Evolutionary conservation across 2,797 vertebrate genomes (phyloP), one percentile per base, ranked within the genome.

Genomic region (Enteromius afrohamiltoni): DNA sequence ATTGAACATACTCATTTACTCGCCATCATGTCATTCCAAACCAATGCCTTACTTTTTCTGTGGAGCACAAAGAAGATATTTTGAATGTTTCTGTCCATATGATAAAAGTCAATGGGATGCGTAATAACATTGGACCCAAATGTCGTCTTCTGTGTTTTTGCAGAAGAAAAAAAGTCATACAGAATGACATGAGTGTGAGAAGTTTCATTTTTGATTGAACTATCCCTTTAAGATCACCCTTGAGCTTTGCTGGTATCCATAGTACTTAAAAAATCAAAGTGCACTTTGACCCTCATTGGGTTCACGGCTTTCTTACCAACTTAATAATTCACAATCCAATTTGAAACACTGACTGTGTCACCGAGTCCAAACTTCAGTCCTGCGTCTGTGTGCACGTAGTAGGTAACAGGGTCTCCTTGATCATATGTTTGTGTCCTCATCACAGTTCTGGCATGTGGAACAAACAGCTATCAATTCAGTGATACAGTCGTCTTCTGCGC

Each of bases 181-280:
- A 5, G 21, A 23, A 55, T 77, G 34, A 29, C 23, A 49, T 6
- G 60, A 49, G 6, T 10, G 60, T 65, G 77, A n/a, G 5, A 29
- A 29, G 49, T 31, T 29, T 49, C 1, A 9, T 34, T 65, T 78
- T 65, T 51, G 77, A 19, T n/a, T 51, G 26, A 78, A 34, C 45
- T 65, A 49, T 34, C 60, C 26, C 40, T 78, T 47, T 31, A 34
- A 53, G 6, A 62, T 51, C 51, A 70, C 65, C 14, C 9, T 14
- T 55, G 45, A 47, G 74, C 64, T 83, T 58, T 53, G 29, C 65
- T 83, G n/a, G 64, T 62, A 47, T 83, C 19, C 49, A 55, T 82
- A 78, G 82, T 78, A 49, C 65, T 77, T 62, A 40, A 65, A 53
- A 68, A 70, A 83, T 83, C 29, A 64, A 83, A 83, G 82, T 78